A percentile compares a stretch with the other conserved stretches of the same genome.
Conservation (phyloP, 2,113 vertebrate genomes). For the Hippocampus zosterae region DNA sequence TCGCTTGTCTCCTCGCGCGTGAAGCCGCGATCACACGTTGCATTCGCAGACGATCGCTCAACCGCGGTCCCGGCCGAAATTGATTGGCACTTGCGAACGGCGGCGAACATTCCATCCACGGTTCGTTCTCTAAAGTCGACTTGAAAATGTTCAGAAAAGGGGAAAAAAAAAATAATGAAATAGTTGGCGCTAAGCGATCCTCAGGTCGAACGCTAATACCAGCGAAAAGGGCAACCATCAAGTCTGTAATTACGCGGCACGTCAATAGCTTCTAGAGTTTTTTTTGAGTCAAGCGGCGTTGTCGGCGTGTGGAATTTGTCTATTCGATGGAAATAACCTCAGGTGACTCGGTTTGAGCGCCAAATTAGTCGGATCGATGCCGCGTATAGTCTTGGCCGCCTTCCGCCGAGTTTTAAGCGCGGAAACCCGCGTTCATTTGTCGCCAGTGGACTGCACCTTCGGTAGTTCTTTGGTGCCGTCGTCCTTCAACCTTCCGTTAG, state of each 20-base stretch:
- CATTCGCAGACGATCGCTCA: no score
- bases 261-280: constrained; percentile 2
- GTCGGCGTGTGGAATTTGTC: background rate
- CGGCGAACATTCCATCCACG: no score
- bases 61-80: no score
- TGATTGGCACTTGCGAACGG: no score
- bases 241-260: background rate
- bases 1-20: no score
- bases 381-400: no score
- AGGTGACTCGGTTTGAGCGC: background rate
- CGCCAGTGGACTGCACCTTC: background rate
- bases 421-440: background rate
- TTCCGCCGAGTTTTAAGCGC: background rate
- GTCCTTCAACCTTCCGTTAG: background rate
- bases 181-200: background rate
- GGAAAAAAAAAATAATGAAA: no score
- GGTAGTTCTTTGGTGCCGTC: background rate
- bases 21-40: no score
- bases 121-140: no score
- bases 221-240: no score
- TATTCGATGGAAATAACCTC: background rate
- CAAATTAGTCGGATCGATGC: background rate
- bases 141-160: no score
- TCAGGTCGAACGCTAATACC: background rate
- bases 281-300: background rate